phyloP scores from a whole-genome alignment of 2,888 invertebrate genomes.

The Melangyna quadrimaculata region DNA sequence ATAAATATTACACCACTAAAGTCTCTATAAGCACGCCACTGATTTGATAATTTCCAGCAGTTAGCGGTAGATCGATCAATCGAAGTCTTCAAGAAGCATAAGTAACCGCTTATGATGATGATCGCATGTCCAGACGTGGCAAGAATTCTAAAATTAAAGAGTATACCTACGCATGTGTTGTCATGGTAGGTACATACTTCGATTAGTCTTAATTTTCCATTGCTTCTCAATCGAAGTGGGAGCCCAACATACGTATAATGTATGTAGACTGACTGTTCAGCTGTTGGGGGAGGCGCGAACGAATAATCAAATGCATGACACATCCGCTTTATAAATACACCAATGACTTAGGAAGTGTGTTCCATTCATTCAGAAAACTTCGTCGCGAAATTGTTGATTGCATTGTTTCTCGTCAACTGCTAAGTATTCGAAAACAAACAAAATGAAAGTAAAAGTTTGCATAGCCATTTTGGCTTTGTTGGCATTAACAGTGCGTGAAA shows the following conservation, averaged over 20 bases:
- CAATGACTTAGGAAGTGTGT: conserved; percentile 78
- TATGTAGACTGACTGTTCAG: conserved; percentile 61
- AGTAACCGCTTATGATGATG: conserved; percentile 54
- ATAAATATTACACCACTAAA: background rate
- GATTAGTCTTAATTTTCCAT: conserved; percentile 43
- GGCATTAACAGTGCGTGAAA: conserved; percentile 65
- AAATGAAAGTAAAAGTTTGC: conserved; percentile 68
- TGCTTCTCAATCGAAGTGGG: conserved; percentile 38
- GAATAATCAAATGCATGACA: conserved; percentile 46
- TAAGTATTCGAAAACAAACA: conserved; percentile 55
- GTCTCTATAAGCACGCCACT: conserved; percentile 26
- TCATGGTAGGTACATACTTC: background rate
- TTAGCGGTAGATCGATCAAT: conserved; percentile 52
- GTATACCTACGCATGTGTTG: conserved; percentile 22
- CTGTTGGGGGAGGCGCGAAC: conserved; percentile 54
- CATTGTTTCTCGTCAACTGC: conserved; percentile 30
- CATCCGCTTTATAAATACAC: conserved; percentile 81
- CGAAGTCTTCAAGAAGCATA: conserved; percentile 53
- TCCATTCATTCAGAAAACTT: conserved; percentile 75
- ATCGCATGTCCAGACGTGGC: conserved; percentile 43
- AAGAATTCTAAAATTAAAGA: conserved; percentile 52
- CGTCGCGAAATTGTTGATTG: conserved; percentile 64
- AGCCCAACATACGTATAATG: conserved; percentile 7
- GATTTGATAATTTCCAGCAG: conserved; percentile 17
- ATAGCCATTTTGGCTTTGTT: conserved; percentile 64